A percentile compares a stretch with the other conserved stretches of the same genome.
These are phyloP conservation scores for Dreissena polymorpha DNA, from an alignment of 1,140 invertebrate species.

Conservation along the genomic window DNA sequence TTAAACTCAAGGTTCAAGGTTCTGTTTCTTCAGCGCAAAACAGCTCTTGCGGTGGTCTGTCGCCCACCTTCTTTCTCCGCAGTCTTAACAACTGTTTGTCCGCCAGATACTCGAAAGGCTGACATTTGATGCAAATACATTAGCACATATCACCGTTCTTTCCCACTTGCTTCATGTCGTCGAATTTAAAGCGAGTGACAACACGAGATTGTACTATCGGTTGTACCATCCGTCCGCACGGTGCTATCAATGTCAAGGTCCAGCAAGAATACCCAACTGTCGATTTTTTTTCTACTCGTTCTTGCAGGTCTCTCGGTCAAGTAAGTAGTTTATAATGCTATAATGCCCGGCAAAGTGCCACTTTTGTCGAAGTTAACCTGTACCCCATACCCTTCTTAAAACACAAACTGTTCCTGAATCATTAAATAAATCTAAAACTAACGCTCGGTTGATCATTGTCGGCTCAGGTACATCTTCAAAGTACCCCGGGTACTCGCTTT, in stretches of 20 bases:
- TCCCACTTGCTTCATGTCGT: conserved; percentile 93
- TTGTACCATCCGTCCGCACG: conserved; percentile 73
- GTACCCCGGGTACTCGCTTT: too few species aligned
- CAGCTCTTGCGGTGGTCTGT: conserved; percentile 75
- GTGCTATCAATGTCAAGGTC: conserved; percentile 68
- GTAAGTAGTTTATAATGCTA: too few species aligned
- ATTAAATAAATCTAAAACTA: too few species aligned
- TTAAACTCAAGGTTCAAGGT: conserved; percentile 84
- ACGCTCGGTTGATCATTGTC: too few species aligned
- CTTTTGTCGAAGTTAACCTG: conserved; percentile 78
- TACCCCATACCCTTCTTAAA: conserved; percentile 76
- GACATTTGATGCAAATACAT: conserved; percentile 83
- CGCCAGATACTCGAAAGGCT: conserved; percentile 83
- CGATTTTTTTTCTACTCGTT: conserved; percentile 75
- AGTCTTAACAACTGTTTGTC: conserved; percentile 85
- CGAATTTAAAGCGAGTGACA: conserved; percentile 85
- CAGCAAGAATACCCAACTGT: conserved; percentile 70
- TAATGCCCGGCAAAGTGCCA: too few species aligned
- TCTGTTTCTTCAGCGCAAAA: conserved; percentile 78
- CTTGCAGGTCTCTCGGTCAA: conserved; percentile 63
- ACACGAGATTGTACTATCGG: conserved; percentile 82
- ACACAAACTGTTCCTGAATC: too few species aligned
- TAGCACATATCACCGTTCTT: conserved; percentile 95
- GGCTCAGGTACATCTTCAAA: too few species aligned
- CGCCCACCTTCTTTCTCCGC: conserved; percentile 81